Conservation (phyloP, 1,140 invertebrate genomes). For the Nasonia giraulti region DNA sequence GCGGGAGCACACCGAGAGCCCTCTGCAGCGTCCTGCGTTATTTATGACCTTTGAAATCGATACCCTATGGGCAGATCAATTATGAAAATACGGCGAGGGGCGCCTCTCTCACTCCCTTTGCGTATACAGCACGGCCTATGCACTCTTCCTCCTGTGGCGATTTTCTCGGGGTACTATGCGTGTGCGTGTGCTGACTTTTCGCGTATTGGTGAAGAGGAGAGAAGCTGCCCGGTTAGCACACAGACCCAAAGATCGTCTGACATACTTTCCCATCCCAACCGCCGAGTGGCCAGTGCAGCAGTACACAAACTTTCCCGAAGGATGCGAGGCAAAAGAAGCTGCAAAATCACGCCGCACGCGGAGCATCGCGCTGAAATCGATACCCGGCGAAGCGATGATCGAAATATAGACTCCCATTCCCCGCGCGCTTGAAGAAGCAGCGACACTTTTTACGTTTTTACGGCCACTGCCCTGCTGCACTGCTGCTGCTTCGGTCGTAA, state of each 20-base stretch:
- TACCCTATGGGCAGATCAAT: slow-evolving; percentile 62
- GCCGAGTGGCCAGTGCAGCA: too few species aligned
- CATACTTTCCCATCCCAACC: slow-evolving; percentile 2
- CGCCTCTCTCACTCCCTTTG: not conserved
- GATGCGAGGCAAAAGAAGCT: slow-evolving; percentile 30
- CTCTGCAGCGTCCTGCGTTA: slow-evolving; percentile 59
- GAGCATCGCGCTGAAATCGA: not conserved
- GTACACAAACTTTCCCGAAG: not conserved
- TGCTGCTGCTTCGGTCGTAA: slow-evolving; percentile 59
- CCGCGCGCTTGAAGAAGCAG: not conserved
- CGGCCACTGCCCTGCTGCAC: not conserved
- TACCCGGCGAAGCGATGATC: slow-evolving; percentile 26
- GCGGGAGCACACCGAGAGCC: slow-evolving; percentile 54
- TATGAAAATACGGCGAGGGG: slow-evolving; percentile 61
- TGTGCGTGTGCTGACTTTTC: not conserved
- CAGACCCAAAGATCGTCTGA: slow-evolving; percentile 7
- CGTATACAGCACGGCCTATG: not conserved
- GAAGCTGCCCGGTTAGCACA: not conserved
- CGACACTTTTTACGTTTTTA: slow-evolving; percentile 46
- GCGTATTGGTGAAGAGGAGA: slow-evolving; percentile 8
- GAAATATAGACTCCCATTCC: not conserved
- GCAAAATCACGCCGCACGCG: not conserved
- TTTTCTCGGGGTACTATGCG: slow-evolving; percentile 31
- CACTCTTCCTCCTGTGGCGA: not conserved
- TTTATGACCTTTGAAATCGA: slow-evolving; percentile 71